Conservation (phyloP, 2,797 vertebrate species). For the Heliangelus exortis region DNA sequence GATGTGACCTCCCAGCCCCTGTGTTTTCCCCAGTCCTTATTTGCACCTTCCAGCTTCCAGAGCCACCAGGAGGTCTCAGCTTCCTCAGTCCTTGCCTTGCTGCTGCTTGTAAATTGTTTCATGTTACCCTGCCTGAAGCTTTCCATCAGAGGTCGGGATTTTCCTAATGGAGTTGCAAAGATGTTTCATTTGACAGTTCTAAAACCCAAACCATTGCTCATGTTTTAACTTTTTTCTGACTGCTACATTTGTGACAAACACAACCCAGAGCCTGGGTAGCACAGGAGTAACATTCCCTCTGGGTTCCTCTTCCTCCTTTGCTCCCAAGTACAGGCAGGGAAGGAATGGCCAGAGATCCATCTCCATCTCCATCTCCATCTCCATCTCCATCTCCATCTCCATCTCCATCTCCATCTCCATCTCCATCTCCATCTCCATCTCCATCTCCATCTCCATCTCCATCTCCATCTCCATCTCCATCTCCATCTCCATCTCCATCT, state of each 20-base stretch:
- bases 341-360: fast-evolving
- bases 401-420: too few relatives aligned
- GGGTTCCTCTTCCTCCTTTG: neutral
- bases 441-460: too few relatives aligned
- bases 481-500: too few relatives aligned
- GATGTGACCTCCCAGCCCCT: neutral
- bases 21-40: neutral
- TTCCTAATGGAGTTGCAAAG: neutral
- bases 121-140: neutral
- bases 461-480: too few relatives aligned
- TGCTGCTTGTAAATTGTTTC: neutral
- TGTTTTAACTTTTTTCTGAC: neutral
- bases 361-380: neutral
- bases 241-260: neutral
- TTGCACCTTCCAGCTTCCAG: neutral
- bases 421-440: too few relatives aligned
- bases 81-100: neutral
- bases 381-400: too few relatives aligned
- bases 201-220: too few relatives aligned
- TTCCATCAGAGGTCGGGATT: neutral
- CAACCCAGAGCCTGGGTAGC: neutral
- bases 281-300: fast-evolving
- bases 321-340: fast-evolving
- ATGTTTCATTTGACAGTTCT: neutral
- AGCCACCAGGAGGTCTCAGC: neutral